Percentiles rank a stretch among this genome's conserved stretches.
phyloP scores from a whole-genome alignment of 2,113 vertebrate species.

The Chlamydotis undulata region DNA sequence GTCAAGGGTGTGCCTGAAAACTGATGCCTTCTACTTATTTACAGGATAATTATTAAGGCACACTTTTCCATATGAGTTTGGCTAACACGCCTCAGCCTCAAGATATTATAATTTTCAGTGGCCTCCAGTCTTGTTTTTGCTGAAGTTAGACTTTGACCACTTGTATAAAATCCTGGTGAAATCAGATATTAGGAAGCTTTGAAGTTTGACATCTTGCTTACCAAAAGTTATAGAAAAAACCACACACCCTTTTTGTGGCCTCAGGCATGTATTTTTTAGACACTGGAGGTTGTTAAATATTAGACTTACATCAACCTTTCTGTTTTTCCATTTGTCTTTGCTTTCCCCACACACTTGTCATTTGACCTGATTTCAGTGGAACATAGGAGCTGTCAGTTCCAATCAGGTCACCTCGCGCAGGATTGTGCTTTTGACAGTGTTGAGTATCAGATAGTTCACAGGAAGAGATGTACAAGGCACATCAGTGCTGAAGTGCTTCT shows the following conservation, averaged over 20 bases:
- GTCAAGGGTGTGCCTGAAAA: background rate
- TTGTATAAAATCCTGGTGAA: background rate
- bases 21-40: background rate
- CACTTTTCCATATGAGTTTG: background rate
- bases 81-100: background rate
- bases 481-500: background rate
- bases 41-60: background rate
- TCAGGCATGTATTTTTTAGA: background rate
- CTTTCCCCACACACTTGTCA: conserved; percentile 41
- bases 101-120: background rate
- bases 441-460: background rate
- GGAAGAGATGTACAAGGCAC: background rate
- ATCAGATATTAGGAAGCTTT: background rate
- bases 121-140: background rate
- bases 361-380: conserved; percentile 59
- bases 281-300: conserved; percentile 1
- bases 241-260: background rate
- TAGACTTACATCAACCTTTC: conserved; percentile 31
- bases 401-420: background rate
- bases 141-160: background rate
- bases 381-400: conserved; percentile 52
- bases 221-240: background rate
- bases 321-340: conserved; percentile 41
- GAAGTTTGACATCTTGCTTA: background rate
- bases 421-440: conserved; percentile 35